A percentile compares a stretch with the other conserved stretches of the same genome.
Conservation (phyloP, 2,888 invertebrate genomes). For the Rotaria macrura region DNA sequence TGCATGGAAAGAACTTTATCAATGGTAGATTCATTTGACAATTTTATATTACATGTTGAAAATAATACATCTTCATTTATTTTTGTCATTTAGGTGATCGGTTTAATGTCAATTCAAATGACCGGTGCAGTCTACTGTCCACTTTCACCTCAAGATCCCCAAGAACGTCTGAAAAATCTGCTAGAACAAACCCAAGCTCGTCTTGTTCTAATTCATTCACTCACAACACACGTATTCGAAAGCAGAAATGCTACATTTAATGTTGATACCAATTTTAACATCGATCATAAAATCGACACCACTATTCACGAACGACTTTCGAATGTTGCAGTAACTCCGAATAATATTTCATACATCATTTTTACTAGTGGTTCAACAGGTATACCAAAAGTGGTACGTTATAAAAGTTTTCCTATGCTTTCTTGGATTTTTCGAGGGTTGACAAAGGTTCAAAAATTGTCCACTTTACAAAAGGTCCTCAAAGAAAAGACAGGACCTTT, state of each 20-base stretch:
- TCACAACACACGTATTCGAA: background rate
- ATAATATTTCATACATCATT: background rate
- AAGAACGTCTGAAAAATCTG: background rate
- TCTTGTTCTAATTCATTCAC: background rate
- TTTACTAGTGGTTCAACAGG: background rate
- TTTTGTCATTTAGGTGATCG: background rate
- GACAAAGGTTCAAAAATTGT: no score
- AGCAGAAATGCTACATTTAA: background rate
- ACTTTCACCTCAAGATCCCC: background rate
- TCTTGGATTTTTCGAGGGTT: no score
- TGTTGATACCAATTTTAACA: background rate
- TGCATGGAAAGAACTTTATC: no score
- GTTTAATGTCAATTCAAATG: background rate
- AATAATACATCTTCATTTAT: no score
- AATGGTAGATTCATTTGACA: no score
- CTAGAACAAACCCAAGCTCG: background rate
- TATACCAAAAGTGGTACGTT: background rate
- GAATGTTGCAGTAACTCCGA: background rate
- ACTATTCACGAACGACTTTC: background rate
- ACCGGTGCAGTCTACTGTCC: background rate
- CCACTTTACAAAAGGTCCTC: no score
- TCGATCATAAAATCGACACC: background rate
- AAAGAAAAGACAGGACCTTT: no score
- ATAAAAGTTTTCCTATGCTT: no score
- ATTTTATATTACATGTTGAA: no score